Evolutionary conservation across 2,797 vertebrate genomes (phyloP), one percentile per base, ranked within the genome.

Genomic region (Oophaga sylvatica): DNA sequence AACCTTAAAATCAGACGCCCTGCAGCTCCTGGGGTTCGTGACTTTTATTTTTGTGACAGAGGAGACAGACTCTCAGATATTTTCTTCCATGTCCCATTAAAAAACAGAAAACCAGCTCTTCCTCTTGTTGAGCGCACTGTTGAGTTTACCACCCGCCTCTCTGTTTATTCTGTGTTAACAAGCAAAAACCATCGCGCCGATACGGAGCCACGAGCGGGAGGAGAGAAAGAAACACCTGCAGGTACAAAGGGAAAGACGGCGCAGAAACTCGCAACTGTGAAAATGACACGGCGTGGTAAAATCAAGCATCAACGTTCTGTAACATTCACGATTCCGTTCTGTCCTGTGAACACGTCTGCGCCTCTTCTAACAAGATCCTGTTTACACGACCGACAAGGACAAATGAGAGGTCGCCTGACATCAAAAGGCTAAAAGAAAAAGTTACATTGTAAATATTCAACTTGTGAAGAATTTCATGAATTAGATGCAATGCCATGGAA

Each of bases 161-260:
- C 59, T 84, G 70, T 84, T 53, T 84, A 15, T 63, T 62, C 35
- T 76, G 62, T 75, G 67, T 84, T 62, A 75, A 76, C 57, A 75
- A 73, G 67, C 59, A 84, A n/a, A 77, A 77, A 48, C 35, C 16
- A 29, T 59, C n/a, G 29, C 59, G 15, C 22, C 17, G 71, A 53
- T 29, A 48, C 2, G 22, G 56, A 48, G 71, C 71, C 83, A 77
- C 15, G 35, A 77, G 83, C 70, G 6, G 76, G 15, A 26, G 5
- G 26, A 17, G 57, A 75, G 29, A 71, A 71, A 41, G n/a, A 62
- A 75, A 75, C 82, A 73, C 82, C 70, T 73, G 67, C 68, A 75
- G 57, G 17, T 45, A 84, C 68, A 84, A 75, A 75, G 75, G 59
- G 57, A 84, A 56, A 41, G 29, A 56, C 82, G 8, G 26, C 67